These are phyloP conservation scores for Mimumesa dahlbomi DNA, from an alignment of 2,888 invertebrate genomes.

Conservation along the genomic window DNA sequence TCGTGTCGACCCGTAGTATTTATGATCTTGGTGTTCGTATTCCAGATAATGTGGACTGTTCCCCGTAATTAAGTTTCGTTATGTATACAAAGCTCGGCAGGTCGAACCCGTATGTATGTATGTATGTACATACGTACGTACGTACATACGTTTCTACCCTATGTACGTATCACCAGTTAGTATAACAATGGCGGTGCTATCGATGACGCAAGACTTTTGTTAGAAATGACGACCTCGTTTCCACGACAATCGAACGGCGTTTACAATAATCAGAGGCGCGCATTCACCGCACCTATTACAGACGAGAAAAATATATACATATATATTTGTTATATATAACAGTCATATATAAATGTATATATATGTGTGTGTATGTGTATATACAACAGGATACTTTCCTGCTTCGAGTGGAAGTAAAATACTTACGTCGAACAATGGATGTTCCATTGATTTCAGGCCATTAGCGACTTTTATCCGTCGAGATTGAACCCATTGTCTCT, in stretches of 20 bases:
- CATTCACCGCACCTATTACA: neutral
- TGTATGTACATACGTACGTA: too few relatives aligned
- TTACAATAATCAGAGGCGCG: conserved; percentile 31
- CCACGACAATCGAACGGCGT: conserved; percentile 35
- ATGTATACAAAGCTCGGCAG: conserved; percentile 25
- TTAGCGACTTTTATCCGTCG: too few relatives aligned
- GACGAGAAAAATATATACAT: neutral
- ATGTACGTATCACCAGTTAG: neutral
- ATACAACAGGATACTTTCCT: too few relatives aligned
- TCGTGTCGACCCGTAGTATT: conserved; percentile 23
- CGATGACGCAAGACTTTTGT: conserved; percentile 51
- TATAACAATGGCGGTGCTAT: conserved; percentile 20
- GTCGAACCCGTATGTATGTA: conserved; percentile 3
- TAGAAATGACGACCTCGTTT: conserved; percentile 32
- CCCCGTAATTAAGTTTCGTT: conserved; percentile 44
- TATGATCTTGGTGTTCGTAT: conserved; percentile 13
- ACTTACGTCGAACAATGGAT: too few relatives aligned
- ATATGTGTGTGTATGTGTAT: too few relatives aligned
- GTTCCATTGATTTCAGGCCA: too few relatives aligned
- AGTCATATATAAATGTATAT: too few relatives aligned
- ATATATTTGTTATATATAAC: too few relatives aligned
- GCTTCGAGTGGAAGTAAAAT: too few relatives aligned
- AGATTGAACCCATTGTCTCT: too few relatives aligned
- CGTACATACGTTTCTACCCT: neutral
- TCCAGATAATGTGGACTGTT: conserved; percentile 26